phyloP scores from a whole-genome alignment of 2,113 vertebrate genomes.

The Peromyscus californicus region DNA sequence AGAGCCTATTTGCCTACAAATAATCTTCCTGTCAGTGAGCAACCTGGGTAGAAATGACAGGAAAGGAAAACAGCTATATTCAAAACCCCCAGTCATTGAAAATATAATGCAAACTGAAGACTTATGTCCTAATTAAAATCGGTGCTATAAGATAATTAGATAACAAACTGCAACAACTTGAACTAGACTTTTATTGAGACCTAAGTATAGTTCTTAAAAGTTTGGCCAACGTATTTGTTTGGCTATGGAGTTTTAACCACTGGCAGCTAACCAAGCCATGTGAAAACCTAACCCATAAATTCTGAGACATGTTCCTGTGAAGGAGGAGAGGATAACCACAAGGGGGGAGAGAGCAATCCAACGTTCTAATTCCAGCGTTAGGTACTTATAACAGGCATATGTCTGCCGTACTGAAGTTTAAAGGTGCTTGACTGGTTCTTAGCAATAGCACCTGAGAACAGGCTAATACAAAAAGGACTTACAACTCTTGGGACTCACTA shows the following conservation, averaged over 20 bases:
- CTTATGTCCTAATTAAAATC: constrained; percentile 3
- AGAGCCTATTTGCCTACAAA: neutral
- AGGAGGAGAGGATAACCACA: neutral
- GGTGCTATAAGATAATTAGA: constrained; percentile 42
- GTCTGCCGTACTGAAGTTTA: constrained; percentile 34
- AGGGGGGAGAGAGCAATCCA: neutral
- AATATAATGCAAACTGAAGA: neutral
- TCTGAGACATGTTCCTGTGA: constrained; percentile 22
- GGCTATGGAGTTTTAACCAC: constrained; percentile 38
- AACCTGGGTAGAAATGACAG: constrained; percentile 6
- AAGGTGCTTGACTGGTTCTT: neutral
- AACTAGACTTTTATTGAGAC: constrained; percentile 43
- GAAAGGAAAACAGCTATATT: neutral
- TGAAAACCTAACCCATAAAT: constrained; percentile 38
- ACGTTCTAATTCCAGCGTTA: neutral
- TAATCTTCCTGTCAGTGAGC: neutral
- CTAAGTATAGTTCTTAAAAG: constrained; percentile 22
- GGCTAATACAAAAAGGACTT: constrained; percentile 37
- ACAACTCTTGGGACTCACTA: constrained; percentile 66
- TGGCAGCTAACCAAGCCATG: constrained; percentile 27
- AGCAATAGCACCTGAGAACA: constrained; percentile 3
- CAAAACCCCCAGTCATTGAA: neutral
- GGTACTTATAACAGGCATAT: neutral
- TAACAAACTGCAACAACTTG: constrained; percentile 25
- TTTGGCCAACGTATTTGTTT: constrained; percentile 53